Evolutionary conservation across 2,113 vertebrate genomes (phyloP).

Genomic region (Microtus ochrogaster): DNA sequence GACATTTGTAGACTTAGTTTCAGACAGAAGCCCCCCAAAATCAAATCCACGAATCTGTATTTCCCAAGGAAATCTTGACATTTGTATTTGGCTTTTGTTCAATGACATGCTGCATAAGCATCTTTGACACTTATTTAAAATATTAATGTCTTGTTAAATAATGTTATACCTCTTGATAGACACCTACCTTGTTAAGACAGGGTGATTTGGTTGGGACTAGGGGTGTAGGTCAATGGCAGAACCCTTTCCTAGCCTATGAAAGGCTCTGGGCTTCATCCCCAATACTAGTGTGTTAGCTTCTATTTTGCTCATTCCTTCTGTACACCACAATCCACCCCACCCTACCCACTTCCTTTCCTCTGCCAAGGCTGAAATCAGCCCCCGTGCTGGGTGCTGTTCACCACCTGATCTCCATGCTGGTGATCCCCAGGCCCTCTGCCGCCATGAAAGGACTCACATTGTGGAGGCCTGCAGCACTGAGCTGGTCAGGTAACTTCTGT

Average conservation of each 20-base stretch:
- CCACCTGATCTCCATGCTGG: not conserved
- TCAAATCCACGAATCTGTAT: not conserved
- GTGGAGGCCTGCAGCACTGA: not conserved
- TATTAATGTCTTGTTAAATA: conserved; percentile 28
- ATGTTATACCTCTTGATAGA: not conserved
- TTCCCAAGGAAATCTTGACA: not conserved
- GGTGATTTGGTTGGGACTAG: not conserved
- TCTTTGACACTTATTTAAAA: conserved; percentile 28
- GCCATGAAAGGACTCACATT: not conserved
- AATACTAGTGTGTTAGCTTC: not conserved
- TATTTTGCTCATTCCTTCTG: not conserved
- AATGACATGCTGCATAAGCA: not conserved
- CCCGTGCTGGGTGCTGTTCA: accelerated
- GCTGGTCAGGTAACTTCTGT: conserved; percentile 82
- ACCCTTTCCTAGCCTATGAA: not conserved
- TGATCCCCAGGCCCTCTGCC: conserved; percentile 55
- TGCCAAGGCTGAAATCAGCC: not conserved
- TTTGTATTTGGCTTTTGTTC: not conserved
- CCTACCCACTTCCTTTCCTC: not conserved
- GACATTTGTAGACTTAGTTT: conserved; percentile 38
- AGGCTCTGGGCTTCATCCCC: not conserved
- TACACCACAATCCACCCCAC: not conserved
- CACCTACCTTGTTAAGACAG: not conserved
- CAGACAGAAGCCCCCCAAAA: not conserved
- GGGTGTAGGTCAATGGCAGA: not conserved